These are phyloP conservation scores for Channa striata DNA, from an alignment of 2,797 vertebrate genomes.

Conservation along the genomic window DNA sequence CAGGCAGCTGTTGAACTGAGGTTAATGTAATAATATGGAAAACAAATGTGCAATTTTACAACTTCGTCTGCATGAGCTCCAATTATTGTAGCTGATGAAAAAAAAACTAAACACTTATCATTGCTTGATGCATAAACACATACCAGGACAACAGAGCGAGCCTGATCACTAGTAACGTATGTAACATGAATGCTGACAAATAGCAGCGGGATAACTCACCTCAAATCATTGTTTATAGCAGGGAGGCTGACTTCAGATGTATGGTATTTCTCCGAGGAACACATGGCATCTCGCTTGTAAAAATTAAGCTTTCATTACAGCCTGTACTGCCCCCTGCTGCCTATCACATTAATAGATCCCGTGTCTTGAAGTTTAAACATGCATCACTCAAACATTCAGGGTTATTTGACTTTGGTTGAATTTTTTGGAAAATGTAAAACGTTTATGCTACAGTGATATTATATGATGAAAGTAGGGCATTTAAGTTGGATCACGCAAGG, in stretches of 20 bases:
- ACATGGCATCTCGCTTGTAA: slow-evolving; percentile 59
- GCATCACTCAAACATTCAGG: too few relatives aligned
- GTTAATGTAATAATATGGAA: background rate
- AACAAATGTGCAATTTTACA: background rate
- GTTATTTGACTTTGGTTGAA: too few relatives aligned
- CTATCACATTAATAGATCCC: too few relatives aligned
- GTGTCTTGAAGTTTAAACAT: background rate
- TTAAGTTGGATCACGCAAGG: too few relatives aligned
- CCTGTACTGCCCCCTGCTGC: slow-evolving; percentile 56
- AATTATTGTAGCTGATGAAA: background rate
- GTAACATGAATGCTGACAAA: background rate
- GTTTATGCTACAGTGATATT: too few relatives aligned
- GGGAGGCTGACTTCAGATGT: slow-evolving; percentile 58
- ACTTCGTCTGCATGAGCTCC: background rate
- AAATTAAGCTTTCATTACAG: slow-evolving; percentile 9
- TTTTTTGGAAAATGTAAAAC: too few relatives aligned
- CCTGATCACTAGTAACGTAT: too few relatives aligned
- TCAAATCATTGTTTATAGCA: slow-evolving; percentile 38
- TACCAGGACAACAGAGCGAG: rapidly evolving
- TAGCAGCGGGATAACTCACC: slow-evolving; percentile 51
- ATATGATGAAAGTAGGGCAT: too few relatives aligned
- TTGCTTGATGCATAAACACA: background rate
- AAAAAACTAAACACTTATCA: background rate
- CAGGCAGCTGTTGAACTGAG: background rate
- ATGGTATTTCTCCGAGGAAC: slow-evolving; percentile 70